Conservation (phyloP, 2,797 vertebrate species). For the Halcyon chelicuti region DNA sequence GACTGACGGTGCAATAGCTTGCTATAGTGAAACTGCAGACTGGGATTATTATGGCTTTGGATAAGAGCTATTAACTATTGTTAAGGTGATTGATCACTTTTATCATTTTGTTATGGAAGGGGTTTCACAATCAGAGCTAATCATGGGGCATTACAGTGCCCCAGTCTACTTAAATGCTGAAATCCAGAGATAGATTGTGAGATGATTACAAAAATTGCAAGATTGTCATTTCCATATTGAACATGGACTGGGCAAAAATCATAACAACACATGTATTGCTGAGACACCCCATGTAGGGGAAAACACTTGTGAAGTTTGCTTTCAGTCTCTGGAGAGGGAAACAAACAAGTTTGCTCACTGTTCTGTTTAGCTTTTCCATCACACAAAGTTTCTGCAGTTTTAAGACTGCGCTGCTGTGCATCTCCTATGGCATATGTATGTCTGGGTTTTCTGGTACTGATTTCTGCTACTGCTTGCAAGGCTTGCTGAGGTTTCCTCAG, state of each 20-base stretch:
- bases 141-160: conserved; percentile 46
- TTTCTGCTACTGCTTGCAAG: neutral
- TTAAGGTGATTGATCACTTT: conserved; percentile 75
- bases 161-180: conserved; percentile 69
- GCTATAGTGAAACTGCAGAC: conserved; percentile 48
- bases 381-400: conserved; percentile 28
- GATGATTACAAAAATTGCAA: conserved; percentile 73
- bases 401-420: neutral
- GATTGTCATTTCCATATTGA: conserved; percentile 74
- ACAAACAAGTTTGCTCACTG: conserved; percentile 49
- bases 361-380: conserved; percentile 33
- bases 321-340: conserved; percentile 41
- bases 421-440: neutral
- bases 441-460: neutral
- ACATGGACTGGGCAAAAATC: conserved; percentile 40
- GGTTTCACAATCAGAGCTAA: conserved; percentile 76
- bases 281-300: neutral
- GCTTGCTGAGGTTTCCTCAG: neutral
- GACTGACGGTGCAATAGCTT: conserved; percentile 55
- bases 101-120: conserved; percentile 66
- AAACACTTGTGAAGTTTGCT: conserved; percentile 52
- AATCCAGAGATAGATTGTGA: conserved; percentile 57
- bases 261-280: conserved; percentile 37
- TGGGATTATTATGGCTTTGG: conserved; percentile 46
- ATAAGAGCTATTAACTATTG: conserved; percentile 73